Base-by-base conservation (phyloP, 2,113 vertebrate genomes). In the Bujurquina vittata region DNA sequence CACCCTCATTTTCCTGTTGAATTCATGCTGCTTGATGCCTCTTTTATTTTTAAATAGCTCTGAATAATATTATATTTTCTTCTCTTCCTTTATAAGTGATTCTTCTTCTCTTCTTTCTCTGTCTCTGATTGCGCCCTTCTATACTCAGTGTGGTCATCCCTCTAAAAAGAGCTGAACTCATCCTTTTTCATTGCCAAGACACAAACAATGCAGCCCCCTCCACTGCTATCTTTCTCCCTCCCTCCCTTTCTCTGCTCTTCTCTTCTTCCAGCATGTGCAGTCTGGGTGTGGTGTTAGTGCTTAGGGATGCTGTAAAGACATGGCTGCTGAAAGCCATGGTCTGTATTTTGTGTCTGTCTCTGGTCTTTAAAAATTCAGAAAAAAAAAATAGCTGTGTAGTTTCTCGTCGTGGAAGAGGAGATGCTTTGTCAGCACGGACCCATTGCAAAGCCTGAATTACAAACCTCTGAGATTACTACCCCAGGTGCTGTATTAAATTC, bases 121-220 rank as follows among this genome's bases (percentile, higher is more conserved):
- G 26, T 72, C 72, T 54, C 1, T 77, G 54, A 63, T 73, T 60
- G 9, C 84, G 60, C 80, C 67, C 80, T 43, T 81, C 67, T 85
- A 35, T 35, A 8, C 75, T 85, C 75, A 2, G 75, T 26, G 86
- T 90, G 85, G 88, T 91, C 55, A 56, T 86, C 84, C 77, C 78
- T 79, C 80, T 81, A 31, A 88, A 86, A 93, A 84, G 61, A 89
- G 90, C 91, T 94, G 92, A 91, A 92, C 77, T 94, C 92, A 85
- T 88, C 81, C 84, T 57, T 90, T 87, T 86, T 83, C 59, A 73
- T 73, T 87, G 93, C 91, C 89, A 92, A 83, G 91, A 91, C 87
- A 90, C 89, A 92, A 92, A 93, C 89, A 94, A 78, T 84, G 58
- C 67, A 61, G 40, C 81, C 80, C 77, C 77, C 84, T 86, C 85